Evolutionary conservation across 23 tunicate species (phyloP), one percentile per base, ranked within the genome.

Genomic region (Ciona savignyi): DNA sequence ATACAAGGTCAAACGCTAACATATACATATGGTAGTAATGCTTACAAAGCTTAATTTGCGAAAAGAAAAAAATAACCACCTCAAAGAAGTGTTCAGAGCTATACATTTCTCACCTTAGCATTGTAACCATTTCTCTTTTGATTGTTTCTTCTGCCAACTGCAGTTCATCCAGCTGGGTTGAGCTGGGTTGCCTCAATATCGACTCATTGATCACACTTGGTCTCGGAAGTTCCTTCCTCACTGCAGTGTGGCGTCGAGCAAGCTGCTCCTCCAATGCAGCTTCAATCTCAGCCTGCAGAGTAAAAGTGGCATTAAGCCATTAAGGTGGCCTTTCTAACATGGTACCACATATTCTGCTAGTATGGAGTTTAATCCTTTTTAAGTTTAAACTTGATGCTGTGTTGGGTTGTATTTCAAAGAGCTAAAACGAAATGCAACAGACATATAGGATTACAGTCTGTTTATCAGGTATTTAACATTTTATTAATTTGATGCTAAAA

Each of bases 101-200:
- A n/a, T n/a, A 42, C 56, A 42, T 6, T 15, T 6, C 34, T 28
- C 32, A 90, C 78, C 77, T 83, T 63, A 88, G 70, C 99, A 95
- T 95, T 23, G 78, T 81, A 48, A 95, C 75, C 99, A 95, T 95
- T 73, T 95, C 99, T 35, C 76, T 71, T 67, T 95, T 95, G 26
- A 95, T 95, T 34, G 78, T 63, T 73, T 95, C 99, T 69, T 95
- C 99, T 4, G 99, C 99, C 19, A 60, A 65, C 70, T 95, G 99
- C 27, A 89, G 25, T 30, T 80, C 87, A 26, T 79, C 79, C 32
- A 95, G 66, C 23, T 84, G 79, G 0, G 87, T 33, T 27, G 72
- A 48, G 6, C 84, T 30, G 3, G 77, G 51, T n/a, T 75, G 73
- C 23, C 99, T 73, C 4, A 95, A 70, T 25, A 89, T 70, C 3